Conservation (phyloP, 2,797 vertebrate species). For the Erpetoichthys calabaricus region DNA sequence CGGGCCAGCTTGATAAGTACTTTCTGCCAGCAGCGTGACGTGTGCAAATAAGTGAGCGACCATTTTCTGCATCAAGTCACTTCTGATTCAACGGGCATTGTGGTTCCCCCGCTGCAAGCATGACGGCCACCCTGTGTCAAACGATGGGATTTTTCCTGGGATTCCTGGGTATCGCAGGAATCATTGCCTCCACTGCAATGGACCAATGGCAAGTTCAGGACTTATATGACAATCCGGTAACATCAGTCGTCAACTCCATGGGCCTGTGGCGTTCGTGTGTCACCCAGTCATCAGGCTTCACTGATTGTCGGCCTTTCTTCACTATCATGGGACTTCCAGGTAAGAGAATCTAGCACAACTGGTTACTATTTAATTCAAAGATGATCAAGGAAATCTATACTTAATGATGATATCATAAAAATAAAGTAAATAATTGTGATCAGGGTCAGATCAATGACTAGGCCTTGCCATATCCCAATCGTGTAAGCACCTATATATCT, state of each 20-base stretch:
- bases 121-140: slow-evolving; percentile 70
- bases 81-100: too few relatives aligned
- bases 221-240: slow-evolving; percentile 63
- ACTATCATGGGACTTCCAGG: slow-evolving; percentile 81
- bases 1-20: background rate
- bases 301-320: slow-evolving; percentile 72
- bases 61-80: too few relatives aligned
- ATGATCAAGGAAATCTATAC: too few relatives aligned
- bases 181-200: slow-evolving; percentile 63
- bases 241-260: slow-evolving; percentile 62
- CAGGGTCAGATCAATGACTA: too few relatives aligned
- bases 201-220: slow-evolving; percentile 80
- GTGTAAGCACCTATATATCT: too few relatives aligned
- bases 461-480: too few relatives aligned
- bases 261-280: slow-evolving; percentile 77
- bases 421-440: too few relatives aligned
- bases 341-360: slow-evolving; percentile 26
- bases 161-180: slow-evolving; percentile 48
- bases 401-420: too few relatives aligned
- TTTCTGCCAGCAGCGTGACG: too few relatives aligned
- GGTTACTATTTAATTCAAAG: too few relatives aligned
- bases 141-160: slow-evolving; percentile 68
- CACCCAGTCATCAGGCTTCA: slow-evolving; percentile 69
- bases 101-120: slow-evolving; percentile 18
- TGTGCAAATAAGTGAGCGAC: too few relatives aligned